Evolutionary conservation across 2,888 invertebrate species (phyloP).

Genomic region (Brachyptera putata): DNA sequence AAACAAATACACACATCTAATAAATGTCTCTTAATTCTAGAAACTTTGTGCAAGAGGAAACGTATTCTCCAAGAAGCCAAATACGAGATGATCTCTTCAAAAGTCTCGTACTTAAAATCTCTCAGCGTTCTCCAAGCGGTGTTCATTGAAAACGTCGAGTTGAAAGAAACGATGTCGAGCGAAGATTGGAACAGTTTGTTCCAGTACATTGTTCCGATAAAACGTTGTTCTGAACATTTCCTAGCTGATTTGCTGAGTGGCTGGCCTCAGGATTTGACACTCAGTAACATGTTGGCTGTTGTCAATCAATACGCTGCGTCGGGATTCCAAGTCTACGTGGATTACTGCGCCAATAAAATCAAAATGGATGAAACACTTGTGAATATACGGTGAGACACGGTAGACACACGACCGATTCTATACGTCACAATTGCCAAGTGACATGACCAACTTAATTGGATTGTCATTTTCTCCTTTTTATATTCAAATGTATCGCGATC

Average conservation of each 20-base stretch:
- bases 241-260: conserved; percentile 13
- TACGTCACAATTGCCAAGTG: too few relatives aligned
- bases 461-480: too few relatives aligned
- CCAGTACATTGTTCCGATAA: not conserved
- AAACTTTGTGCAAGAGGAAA: not conserved
- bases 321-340: conserved; percentile 22
- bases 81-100: conserved; percentile 57
- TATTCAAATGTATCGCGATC: too few relatives aligned
- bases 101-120: conserved; percentile 55
- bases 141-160: conserved; percentile 27
- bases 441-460: too few relatives aligned
- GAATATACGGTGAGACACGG: conserved; percentile 41
- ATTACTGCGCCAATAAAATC: conserved; percentile 19
- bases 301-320: conserved; percentile 10
- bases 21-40: not conserved
- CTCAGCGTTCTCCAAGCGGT: conserved; percentile 49
- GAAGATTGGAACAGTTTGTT: not conserved
- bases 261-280: conserved; percentile 17
- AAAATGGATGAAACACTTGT: conserved; percentile 3
- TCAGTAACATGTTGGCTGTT: conserved; percentile 10
- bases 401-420: too few relatives aligned
- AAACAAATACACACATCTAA: not conserved
- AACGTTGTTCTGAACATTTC: conserved; percentile 24
- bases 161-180: not conserved
- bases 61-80: conserved; percentile 50